Evolutionary conservation across 2,888 invertebrate genomes (phyloP), one percentile per base, ranked within the genome.

Genomic region (Drosophila pullipes): DNA sequence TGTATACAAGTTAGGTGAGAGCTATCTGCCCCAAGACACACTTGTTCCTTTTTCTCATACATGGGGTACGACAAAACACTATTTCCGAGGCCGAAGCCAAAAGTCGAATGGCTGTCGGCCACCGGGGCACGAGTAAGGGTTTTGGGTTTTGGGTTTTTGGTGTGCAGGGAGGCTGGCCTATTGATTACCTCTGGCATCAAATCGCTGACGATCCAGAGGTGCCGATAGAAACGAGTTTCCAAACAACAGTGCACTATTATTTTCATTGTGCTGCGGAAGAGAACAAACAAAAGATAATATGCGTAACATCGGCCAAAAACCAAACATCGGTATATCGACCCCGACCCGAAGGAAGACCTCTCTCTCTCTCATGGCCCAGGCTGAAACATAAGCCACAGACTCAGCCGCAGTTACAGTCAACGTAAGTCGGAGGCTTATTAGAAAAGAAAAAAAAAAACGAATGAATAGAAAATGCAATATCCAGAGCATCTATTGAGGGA

Each of bases 111-210:
- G 47, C 63, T 39, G 52, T 35, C 57, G 18, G 49, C 7, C 53
- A 30, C 28, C 7, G 37, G 18, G 52, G 35, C 47, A 53, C 47
- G 55, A 47, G 49, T 41, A 30, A 52, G 16, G 25, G 49, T 39
- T 63, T 18, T 31, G 16, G 25, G 49, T 39, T 63, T 18, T 31
- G 30, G 41, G 54, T 35, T 35, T 16, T 35, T 30, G 33, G 54
- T 35, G 54, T 63, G 41, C 13, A 22, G 41, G 57, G 37, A 53
- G 77, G 77, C 65, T 63, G 74, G 66, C 59, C 67, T 52, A 75
- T 82, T 82, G 75, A 76, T 78, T 75, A 69, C 66, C 37, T 66
- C 50, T 59, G 63, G 73, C 69, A 81, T 71, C 67, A 67, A 64
- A 76, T 76, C 35, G 58, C 58, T 59, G 30, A 44, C 50, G 54